phyloP scores from a whole-genome alignment of 2,113 vertebrate species.

The Melanocharis versteri region DNA sequence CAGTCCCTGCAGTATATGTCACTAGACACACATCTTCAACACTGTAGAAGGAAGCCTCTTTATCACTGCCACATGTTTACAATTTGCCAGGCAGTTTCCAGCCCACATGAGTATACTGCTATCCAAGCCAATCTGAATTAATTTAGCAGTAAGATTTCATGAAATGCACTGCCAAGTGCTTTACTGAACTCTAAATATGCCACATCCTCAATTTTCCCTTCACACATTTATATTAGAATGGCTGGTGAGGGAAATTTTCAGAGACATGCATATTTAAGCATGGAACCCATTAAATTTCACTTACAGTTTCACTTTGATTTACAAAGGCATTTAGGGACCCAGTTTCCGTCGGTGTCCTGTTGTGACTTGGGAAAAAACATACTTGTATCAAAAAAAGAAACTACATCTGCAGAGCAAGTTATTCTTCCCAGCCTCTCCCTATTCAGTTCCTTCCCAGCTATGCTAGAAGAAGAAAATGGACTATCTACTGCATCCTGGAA shows the following conservation, averaged over 20 bases:
- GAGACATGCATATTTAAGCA: background rate
- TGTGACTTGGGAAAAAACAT: background rate
- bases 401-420: background rate
- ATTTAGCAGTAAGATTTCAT: constrained; percentile 19
- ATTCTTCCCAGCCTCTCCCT: background rate
- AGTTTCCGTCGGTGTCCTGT: background rate
- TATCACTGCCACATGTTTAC: constrained; percentile 26
- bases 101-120: constrained; percentile 1
- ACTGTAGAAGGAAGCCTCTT: background rate
- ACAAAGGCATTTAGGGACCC: background rate
- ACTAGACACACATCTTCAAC: background rate
- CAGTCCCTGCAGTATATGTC: background rate
- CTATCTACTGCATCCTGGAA: background rate
- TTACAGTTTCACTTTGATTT: constrained; percentile 11
- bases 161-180: constrained; percentile 7
- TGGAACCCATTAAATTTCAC: constrained; percentile 5
- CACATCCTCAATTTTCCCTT: constrained; percentile 13
- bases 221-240: constrained; percentile 13
- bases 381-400: background rate
- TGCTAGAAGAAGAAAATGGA: background rate
- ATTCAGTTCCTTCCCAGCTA: background rate
- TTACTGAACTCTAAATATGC: constrained; percentile 19
- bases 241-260: constrained; percentile 12
- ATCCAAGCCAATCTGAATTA: constrained; percentile 34
- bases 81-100: constrained; percentile 49